Evolutionary conservation across 2,888 invertebrate genomes (phyloP).

Genomic region (Antitype chi): DNA sequence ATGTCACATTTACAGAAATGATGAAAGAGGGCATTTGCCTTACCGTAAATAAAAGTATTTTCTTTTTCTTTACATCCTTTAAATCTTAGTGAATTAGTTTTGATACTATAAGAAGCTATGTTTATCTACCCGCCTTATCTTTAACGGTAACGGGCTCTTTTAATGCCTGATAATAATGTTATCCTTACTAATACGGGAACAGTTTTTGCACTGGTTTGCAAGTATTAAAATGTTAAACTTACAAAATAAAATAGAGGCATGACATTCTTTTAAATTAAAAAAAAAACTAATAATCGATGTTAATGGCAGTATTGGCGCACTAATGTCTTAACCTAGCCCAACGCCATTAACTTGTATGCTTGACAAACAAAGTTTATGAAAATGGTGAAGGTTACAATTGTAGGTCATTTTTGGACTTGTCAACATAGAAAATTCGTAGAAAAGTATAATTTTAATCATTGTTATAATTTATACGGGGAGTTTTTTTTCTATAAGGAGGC

Average conservation of each 20-base stretch:
- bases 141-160: too few species aligned
- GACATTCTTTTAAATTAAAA: background rate
- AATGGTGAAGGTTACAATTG: conserved; percentile 19
- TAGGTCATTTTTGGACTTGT: conserved; percentile 10
- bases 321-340: conserved; percentile 24
- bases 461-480: background rate
- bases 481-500: background rate
- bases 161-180: background rate
- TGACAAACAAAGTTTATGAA: conserved; percentile 3
- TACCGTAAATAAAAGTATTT: too few species aligned
- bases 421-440: background rate
- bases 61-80: too few species aligned
- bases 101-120: background rate
- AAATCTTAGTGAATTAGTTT: background rate
- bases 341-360: conserved; percentile 1
- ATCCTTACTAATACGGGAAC: background rate
- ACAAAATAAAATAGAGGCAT: background rate
- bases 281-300: background rate
- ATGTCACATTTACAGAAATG: background rate
- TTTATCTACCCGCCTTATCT: background rate
- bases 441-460: background rate
- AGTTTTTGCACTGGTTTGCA: background rate
- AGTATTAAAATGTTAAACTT: too few species aligned
- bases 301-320: background rate
- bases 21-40: background rate